Base-by-base conservation (phyloP, 2,113 vertebrate species). In the Eublepharis macularius region DNA sequence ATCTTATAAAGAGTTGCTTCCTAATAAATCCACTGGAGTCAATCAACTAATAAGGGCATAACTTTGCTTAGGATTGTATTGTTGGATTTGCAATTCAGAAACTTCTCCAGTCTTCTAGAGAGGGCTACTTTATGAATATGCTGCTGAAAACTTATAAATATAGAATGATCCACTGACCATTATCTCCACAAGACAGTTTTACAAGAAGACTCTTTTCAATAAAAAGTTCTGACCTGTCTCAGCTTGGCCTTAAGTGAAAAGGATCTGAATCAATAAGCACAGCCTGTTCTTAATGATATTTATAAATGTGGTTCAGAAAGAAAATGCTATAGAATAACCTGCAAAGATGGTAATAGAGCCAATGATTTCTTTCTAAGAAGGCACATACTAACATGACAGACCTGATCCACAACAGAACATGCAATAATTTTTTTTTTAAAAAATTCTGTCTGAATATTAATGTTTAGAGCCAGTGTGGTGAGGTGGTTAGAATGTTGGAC, bases 141-240 rank as follows among this genome's bases (percentile, higher is more conserved):
- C 47, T 54, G 43, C 87, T 74, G 80, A 83, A 83, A 90, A 86
- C 82, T 83, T 87, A n/a, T n/a, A 60, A 70, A 69, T 72, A 75
- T 36, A 57, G 29, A 43, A 89, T 90, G 73, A 74, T 90, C 82
- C 90, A 88, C 83, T 84, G 80, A 90, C 89, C 80, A 93, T 90
- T 92, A 86, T 89, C 89, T 89, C 86, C 84, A 57, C 13, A 88
- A 88, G 51, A 0, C 0, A 92, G 92, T 91, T 75, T 83, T 85
- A 88, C 72, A 47, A 54, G 75, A 32, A 75, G 3, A 14, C 36
- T 78, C 63, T 91, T 88, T 86, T 72, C 72, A 81, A n/a, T 51
- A 76, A 80, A 72, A 10, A 13, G 41, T 90, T 91, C 41, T 83
- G 86, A 87, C 45, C 68, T 87, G 75, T 88, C 77, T 32, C 0